Conservation (phyloP, 2,797 vertebrate genomes). For the Lacerta bilineata region DNA sequence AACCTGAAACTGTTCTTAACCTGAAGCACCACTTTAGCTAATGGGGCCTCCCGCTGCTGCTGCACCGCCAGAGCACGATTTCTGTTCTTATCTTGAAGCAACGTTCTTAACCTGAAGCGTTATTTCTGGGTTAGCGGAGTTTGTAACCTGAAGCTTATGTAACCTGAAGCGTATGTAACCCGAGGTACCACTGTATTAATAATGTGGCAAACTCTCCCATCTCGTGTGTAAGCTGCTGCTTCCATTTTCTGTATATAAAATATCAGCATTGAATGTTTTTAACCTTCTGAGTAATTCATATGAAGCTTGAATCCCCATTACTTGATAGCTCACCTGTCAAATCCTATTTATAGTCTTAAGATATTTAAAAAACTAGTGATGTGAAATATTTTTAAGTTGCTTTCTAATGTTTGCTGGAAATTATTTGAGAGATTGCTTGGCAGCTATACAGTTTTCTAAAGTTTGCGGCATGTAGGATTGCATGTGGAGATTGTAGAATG, state of each 20-base stretch:
- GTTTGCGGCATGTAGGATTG: not conserved
- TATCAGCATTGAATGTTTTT: not conserved
- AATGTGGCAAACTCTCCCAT: constrained; percentile 27
- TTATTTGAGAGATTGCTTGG: not conserved
- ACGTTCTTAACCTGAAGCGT: no score
- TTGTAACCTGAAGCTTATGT: no score
- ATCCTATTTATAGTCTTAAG: not conserved
- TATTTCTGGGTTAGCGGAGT: no score
- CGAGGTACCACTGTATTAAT: no score
- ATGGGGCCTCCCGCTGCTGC: no score
- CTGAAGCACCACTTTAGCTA: no score
- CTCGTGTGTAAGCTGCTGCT: not conserved
- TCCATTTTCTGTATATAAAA: not conserved
- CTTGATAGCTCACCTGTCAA: not conserved
- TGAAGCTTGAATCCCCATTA: constrained; percentile 7
- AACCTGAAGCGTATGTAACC: no score
- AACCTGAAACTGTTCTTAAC: no score
- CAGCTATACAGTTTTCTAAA: not conserved
- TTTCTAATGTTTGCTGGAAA: not conserved
- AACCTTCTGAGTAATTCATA: constrained; percentile 1
- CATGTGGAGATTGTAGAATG: not conserved
- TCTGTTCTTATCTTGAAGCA: no score
- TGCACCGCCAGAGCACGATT: no score
- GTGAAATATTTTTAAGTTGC: not conserved
- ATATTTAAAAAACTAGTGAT: not conserved